phyloP scores from a whole-genome alignment of 2,113 vertebrate genomes.

The Phyllostomus discolor region DNA sequence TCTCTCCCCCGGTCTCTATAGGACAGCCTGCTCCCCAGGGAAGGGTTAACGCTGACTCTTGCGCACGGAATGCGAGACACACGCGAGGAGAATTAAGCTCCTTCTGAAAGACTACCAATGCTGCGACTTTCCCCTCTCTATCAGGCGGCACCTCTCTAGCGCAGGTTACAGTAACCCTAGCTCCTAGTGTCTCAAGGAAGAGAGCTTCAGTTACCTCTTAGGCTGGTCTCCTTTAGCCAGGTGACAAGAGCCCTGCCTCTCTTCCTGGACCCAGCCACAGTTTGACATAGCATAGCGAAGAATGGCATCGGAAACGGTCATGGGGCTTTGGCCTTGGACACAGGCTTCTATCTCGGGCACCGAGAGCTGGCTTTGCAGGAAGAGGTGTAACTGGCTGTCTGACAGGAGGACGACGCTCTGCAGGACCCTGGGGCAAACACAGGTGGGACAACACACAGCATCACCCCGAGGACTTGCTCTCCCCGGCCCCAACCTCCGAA shows the following conservation, averaged over 20 bases:
- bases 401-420: conserved; percentile 95
- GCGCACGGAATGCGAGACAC: not conserved
- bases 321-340: conserved; percentile 88
- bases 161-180: not conserved
- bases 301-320: conserved; percentile 90
- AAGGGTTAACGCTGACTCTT: not conserved
- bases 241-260: conserved; percentile 53
- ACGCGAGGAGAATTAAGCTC: not conserved
- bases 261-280: conserved; percentile 88
- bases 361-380: conserved; percentile 96
- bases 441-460: not conserved
- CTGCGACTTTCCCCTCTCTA: not conserved
- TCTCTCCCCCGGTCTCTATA: not conserved
- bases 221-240: conserved; percentile 39
- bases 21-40: not conserved
- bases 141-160: not conserved
- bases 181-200: not conserved
- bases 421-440: conserved; percentile 82
- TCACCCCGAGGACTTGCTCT: not conserved
- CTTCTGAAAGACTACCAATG: not conserved
- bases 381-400: conserved; percentile 97
- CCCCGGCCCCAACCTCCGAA: not conserved
- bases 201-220: conserved; percentile 58
- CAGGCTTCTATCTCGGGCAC: conserved; percentile 91
- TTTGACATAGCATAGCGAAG: conserved; percentile 91